Conservation (phyloP, 2,888 invertebrate species). For the Gibbula magus region DNA sequence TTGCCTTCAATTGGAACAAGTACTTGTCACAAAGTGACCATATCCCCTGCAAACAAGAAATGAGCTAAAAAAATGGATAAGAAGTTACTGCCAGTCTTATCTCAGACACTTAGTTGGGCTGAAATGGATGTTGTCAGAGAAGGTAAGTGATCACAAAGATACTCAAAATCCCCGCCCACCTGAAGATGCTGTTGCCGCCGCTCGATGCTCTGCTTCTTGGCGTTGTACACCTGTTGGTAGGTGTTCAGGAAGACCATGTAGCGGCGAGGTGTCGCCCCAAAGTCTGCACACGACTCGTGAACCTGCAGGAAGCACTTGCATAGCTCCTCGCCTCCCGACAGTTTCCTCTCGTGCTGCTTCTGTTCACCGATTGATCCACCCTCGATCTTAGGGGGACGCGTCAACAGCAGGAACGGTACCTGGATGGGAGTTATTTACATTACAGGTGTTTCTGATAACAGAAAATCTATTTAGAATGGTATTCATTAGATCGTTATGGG, state of each 20-base stretch:
- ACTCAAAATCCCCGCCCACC: too few relatives aligned
- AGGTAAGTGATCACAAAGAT: too few relatives aligned
- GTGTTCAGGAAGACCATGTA: constrained; percentile 78
- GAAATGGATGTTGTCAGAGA: too few relatives aligned
- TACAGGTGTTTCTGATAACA: background rate
- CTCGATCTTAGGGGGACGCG: constrained; percentile 69
- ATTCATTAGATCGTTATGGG: too few relatives aligned
- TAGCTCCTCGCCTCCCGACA: constrained; percentile 74
- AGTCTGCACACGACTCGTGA: constrained; percentile 73
- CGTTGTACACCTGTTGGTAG: constrained; percentile 79
- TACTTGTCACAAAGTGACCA: too few relatives aligned
- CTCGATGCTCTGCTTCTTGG: constrained; percentile 80
- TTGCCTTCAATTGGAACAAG: too few relatives aligned
- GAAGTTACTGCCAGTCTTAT: background rate
- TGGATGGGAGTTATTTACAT: constrained; percentile 37
- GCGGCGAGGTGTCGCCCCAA: constrained; percentile 76
- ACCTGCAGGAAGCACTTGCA: constrained; percentile 76
- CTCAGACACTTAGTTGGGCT: background rate
- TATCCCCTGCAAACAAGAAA: too few relatives aligned
- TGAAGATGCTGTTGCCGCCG: constrained; percentile 81
- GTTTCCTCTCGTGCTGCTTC: constrained; percentile 60
- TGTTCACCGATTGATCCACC: constrained; percentile 67
- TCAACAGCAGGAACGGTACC: constrained; percentile 75
- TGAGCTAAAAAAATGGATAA: too few relatives aligned
- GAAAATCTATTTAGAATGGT: background rate